Base-by-base conservation (phyloP, 2,113 vertebrate genomes). In the Falco punctatus region DNA sequence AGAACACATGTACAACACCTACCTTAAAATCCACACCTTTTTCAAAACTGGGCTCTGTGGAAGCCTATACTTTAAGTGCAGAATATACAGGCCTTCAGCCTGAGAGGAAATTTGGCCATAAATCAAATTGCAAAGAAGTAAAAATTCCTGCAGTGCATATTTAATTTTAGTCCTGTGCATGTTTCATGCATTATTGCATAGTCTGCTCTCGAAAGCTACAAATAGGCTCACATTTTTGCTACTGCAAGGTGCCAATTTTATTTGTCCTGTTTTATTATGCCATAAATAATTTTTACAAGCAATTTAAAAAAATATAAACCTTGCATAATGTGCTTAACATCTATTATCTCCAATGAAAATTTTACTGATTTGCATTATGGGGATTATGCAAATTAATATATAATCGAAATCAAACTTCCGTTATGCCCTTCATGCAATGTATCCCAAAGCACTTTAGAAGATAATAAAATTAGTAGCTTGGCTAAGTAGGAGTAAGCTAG, bases 381-480 rank as follows among this genome's bases (percentile, higher is more conserved):
- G 83, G 78, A 33, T 94, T 96, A 95, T 96, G 86, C 81, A 95
- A 95, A 96, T 92, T 48, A 73, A 72, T 33, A 35, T 73, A 42
- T 77, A 96, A 85, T 92, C 94, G 96, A 86, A 93, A 82, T 69
- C 91, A 80, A 73, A 91, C 44, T 93, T 90, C 82, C 2, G 15
- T 61, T 86, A 40, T 44, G 67, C 66, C 62, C 81, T 97, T 96
- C 78, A 91, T 83, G 48, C 71, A 80, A 11, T 78, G 67, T 81
- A 92, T 95, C 83, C 91, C 59, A 67, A 92, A 61, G 70, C 69
- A 88, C 55, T 95, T 61, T 59, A 80, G 55, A 67, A 33, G 90
- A 83, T 96, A 93, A 96, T 97, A 95, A 95, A 97, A 95, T 94
- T 88, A 97, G 82, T 71, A 86, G 72, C 80, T 81, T 94, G 85